Conservation (phyloP, 2,888 invertebrate species). For the Epinotia nisella region DNA sequence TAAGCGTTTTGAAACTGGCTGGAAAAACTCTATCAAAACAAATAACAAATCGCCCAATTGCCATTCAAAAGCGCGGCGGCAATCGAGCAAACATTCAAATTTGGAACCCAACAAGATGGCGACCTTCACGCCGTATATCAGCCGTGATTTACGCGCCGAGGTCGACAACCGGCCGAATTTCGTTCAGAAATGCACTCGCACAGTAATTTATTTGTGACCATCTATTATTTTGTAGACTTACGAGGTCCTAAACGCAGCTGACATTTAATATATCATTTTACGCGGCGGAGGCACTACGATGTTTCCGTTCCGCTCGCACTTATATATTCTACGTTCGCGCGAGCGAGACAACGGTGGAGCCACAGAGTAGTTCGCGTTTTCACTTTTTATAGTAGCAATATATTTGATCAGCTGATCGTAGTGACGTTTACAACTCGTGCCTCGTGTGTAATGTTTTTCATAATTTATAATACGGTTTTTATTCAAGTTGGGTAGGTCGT, state of each 20-base stretch:
- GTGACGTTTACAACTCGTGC: slow-evolving; percentile 81
- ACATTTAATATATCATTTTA: slow-evolving; percentile 84
- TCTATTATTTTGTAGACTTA: slow-evolving; percentile 85
- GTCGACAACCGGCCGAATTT: slow-evolving; percentile 83
- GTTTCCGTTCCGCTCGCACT: slow-evolving; percentile 59
- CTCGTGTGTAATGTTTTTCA: slow-evolving; percentile 79
- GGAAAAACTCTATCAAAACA: slow-evolving; percentile 24
- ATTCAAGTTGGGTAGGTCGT: slow-evolving; percentile 77
- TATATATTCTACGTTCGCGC: slow-evolving; percentile 36
- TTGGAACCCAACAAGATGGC: slow-evolving; percentile 82
- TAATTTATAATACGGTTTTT: slow-evolving; percentile 82
- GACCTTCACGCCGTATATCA: slow-evolving; percentile 82
- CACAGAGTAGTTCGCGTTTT: slow-evolving; percentile 80
- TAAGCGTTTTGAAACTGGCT: background rate
- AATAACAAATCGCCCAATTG: slow-evolving; percentile 55
- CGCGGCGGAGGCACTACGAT: slow-evolving; percentile 71
- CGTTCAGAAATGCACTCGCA: slow-evolving; percentile 82
- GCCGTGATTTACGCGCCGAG: slow-evolving; percentile 82
- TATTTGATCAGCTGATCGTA: slow-evolving; percentile 85
- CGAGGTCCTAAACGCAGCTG: slow-evolving; percentile 85
- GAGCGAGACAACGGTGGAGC: slow-evolving; percentile 65
- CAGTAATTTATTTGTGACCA: slow-evolving; percentile 84
- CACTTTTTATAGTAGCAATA: slow-evolving; percentile 85
- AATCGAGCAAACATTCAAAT: slow-evolving; percentile 79
- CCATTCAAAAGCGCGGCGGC: slow-evolving; percentile 66